Evolutionary conservation across 2,113 vertebrate species (phyloP), one percentile per base, ranked within the genome.

Genomic region (Vidua chalybeata): DNA sequence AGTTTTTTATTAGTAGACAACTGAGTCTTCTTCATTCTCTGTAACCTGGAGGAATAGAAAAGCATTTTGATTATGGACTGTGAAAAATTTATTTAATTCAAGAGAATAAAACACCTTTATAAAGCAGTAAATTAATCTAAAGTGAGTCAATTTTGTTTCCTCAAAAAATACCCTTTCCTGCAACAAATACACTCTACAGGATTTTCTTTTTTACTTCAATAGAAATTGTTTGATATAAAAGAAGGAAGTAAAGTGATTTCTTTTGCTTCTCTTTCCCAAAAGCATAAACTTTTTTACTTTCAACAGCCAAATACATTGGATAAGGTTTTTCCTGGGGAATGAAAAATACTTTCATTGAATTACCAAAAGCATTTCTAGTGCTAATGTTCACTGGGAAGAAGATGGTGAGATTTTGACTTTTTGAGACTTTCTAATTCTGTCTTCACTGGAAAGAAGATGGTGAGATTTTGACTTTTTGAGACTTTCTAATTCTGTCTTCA

Each of bases 1-100:
- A 74, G 13, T 16, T 91, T 92, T 94, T 94, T 93, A 74, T 94
- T 90, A 90, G 48, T 62, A 87, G 62, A 85, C 62, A 76, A 30
- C 66, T 18, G 37, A 85, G 18, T 74, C 54, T 31, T 43, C 76
- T 77, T 39, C 67, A 48, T 83, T 59, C 2, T 93, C 49, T 80
- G 20, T 22, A 74, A 73, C 58, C 45, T 73, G 30, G 9, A 94
- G 49, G 15, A n/a, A 14, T 54, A 84, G 62, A 81, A 73, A 81
- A 39, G 4, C 6, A 31, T 37, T 41, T 79, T 83, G 59, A 67
- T 74, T 67, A 63, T 20, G 16, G 1, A 2, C 19, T 64, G 41
- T 51, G 54, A 87, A 91, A 92, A 87, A 75, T 16, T 43, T 52
- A 56, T 91, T 67, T 94, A 92, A 84, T 89, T 89, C 18, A 73